Evolutionary conservation across 2,113 vertebrate species (phyloP), one percentile per base, ranked within the genome.

Genomic region (Tenebrosternarchus preto): DNA sequence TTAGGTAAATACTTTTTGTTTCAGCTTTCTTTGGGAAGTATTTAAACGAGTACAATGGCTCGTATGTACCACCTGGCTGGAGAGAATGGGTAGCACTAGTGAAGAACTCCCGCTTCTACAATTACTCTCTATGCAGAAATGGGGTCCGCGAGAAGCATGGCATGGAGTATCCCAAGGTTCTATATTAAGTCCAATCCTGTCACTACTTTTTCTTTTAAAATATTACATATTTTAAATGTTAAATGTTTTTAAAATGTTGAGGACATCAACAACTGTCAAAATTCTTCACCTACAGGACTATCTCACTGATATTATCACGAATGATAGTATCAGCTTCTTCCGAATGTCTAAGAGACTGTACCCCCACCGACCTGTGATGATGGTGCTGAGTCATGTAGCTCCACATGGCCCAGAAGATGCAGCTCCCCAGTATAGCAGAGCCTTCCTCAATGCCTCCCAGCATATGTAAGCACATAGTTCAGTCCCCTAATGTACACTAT

Each of bases 11-110:
- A 0, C 43, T 25, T 78, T 83, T 61, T 67, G 60, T 73, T 67
- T 74, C 89, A 99, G 97, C 95, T 84, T 99, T 97, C 90, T 99
- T 99, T 85, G 97, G 97, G 43, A 99, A 99, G 88, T 99, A 99
- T 84, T 95, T 99, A 57, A 99, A 99, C 53, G 97, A 99, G 77
- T 99, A 99, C 89, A 99, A 98, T 1, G 97, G 97, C 74, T 97
- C 97, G 50, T 98, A 99, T 5, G 95, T 99, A 86, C 97, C 97
- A 2, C 97, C 96, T 5, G 97, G 97, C 82, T 99, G 97, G 97
- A 97, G 92, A 87, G 96, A 98, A 86, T 99, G 97, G 97, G 95
- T 98, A 61, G 96, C 97, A 19, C 92, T 99, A 67, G 94, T 99
- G 67, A 98, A 98, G 87, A 99, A 99, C 86, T 99, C 97, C 0